These are phyloP conservation scores for Eospalax fontanierii DNA, from an alignment of 2,797 vertebrate genomes.

Conservation along the genomic window DNA sequence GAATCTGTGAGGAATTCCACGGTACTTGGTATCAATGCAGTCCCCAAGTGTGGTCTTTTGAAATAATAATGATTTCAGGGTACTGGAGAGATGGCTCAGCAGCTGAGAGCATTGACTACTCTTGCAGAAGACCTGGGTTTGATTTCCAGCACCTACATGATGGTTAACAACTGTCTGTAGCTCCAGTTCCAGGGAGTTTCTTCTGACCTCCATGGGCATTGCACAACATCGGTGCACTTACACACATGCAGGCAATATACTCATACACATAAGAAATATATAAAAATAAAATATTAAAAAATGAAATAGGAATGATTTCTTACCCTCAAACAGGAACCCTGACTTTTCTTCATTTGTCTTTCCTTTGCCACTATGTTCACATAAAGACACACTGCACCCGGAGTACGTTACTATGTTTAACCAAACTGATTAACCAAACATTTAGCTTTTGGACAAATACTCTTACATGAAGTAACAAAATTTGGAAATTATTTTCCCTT, in stretches of 20 bases:
- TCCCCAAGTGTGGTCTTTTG: not conserved
- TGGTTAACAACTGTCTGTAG: no score
- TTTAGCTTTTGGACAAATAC: constrained; percentile 64
- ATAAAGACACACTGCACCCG: not conserved
- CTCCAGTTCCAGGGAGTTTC: no score
- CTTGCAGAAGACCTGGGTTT: no score
- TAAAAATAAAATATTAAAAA: no score
- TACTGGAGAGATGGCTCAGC: no score
- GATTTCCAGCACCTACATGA: no score
- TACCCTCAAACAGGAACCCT: not conserved
- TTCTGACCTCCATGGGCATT: no score
- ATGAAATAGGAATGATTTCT: constrained; percentile 36
- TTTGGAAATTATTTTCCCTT: constrained; percentile 47
- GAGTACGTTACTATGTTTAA: constrained; percentile 16
- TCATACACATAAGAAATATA: not conserved
- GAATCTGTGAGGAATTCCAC: not conserved
- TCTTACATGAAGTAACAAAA: constrained; percentile 26
- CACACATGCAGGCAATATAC: no score
- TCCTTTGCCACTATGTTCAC: not conserved
- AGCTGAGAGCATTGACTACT: no score
- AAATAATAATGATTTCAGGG: constrained; percentile 41
- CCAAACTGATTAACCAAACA: not conserved
- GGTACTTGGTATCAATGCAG: not conserved
- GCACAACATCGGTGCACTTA: no score
- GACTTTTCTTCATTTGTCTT: not conserved